Base-by-base conservation (phyloP, 2,888 invertebrate genomes). In the Stenolophus ochropezus region DNA sequence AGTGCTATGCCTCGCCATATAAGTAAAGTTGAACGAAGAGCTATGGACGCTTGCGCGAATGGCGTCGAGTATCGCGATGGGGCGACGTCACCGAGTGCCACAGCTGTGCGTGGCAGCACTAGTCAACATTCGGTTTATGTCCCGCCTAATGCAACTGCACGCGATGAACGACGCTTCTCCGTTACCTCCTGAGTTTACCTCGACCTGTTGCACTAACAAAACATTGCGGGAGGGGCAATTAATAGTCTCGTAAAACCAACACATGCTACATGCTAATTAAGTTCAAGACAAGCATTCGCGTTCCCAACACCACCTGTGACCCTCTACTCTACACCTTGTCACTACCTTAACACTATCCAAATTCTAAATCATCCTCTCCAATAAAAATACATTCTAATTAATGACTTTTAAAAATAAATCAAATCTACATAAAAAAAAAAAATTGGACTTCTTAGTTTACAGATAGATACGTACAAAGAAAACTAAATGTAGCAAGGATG, bases 1-100 rank as follows among this genome's bases (percentile, higher is more conserved):
- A 86, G 86, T 87, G 87, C 86, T 87, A 88, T 89, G 89, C 88
- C 89, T 88, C 88, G 86, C 89, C 89, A 89, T 89, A 89, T 89
- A 89, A 89, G 89, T 81, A 81, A 81, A 81, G 89, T 89, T 88
- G 87, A 88, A 85, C 86, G 87, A 83, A 86, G 85, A 75, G 75
- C 74, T 61, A 49, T 25, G 33, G 51, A 75, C 87, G 88, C 87
- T 86, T 87, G 85, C 85, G 85, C 86, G 85, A 83, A 83, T 84
- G 84, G 83, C 84, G 85, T 75, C 83, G 84, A 85, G 85, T 86
- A 84, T 84, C 84, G 83, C 79, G 78, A 83, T 8, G 65, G 83
- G 83, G 56, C 81, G 83, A 53, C 74, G 84, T 85, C 85, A 85
- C 81, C 84, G 83, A 84, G 69, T 53, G 16, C 23, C 27, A n/a